Evolutionary conservation across 1,140 invertebrate species (phyloP), one percentile per base, ranked within the genome.

Genomic region (Leptopilina clavipes): DNA sequence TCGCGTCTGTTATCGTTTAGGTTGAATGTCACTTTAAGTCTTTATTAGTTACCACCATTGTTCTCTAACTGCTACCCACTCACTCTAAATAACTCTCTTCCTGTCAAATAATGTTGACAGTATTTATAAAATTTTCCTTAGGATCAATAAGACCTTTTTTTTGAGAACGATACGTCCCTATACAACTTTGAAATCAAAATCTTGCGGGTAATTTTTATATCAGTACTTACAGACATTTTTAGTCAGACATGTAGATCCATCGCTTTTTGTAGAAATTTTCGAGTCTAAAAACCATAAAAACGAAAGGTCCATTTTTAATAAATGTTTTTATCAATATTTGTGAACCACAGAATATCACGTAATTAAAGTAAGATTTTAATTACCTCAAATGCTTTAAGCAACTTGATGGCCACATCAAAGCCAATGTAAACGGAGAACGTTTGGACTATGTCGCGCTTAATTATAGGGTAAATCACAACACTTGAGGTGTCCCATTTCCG

Each of bases 1-100:
- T 14, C 59, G 25, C 59, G 59, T 65, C 59, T 65, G 59, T 65
- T 65, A 65, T 65, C 59, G 59, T 65, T 65, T 65, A n/a, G 59
- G 11, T 65, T 14, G 59, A 65, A 65, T 65, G 59, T 65, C 25
- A 65, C 25, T 12, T 22, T 14, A 65, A 31, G 25, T 31, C 59
- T 65, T 37, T 65, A 65, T 65, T 65, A 65, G 59, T n/a, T 31
- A 31, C 59, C 11, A 65, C 11, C 12, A 65, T 65, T 65, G 59
- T 65, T 22, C 59, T 14, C 59, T 31, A 59, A 59, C 18, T 65
- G 25, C 22, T 31, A n/a, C 25, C 22, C 9, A 40, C 9, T 40
- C 37, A 9, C 6, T 40, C 37, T 40, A 40, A 40, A 40, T 8
- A 40, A 40, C 2, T 40, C 25, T 31, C 5, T 11, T 48, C 45